These are phyloP conservation scores for Oryzaephilus surinamensis DNA, from an alignment of 1,140 invertebrate genomes.

Conservation along the genomic window DNA sequence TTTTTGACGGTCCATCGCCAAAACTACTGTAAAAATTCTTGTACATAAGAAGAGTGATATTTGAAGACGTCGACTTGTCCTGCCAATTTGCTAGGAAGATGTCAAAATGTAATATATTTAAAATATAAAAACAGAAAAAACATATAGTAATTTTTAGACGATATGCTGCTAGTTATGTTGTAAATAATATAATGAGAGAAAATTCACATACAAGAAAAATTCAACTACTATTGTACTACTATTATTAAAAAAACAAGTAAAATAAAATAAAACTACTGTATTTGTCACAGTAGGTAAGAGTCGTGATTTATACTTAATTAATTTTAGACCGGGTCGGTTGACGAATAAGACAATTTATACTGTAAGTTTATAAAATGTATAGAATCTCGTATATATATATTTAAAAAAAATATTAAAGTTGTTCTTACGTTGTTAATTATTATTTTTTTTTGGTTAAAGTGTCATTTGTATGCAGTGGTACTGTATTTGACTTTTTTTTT, in stretches of 20 bases:
- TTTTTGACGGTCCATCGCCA: no score
- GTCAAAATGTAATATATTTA: conserved; percentile 25
- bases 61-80: no score
- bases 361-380: conserved; percentile 34
- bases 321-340: conserved; percentile 25
- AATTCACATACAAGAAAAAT: no score
- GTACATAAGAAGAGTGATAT: conserved; percentile 26
- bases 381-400: conserved; percentile 31
- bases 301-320: conserved; percentile 35
- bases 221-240: no score
- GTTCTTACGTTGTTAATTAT: conserved; percentile 26
- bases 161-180: conserved; percentile 20
- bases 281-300: no score
- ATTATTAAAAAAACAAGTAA: no score
- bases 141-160: no score
- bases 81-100: no score
- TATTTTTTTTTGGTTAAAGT: conserved; percentile 16
- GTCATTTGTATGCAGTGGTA: conserved; percentile 12
- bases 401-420: conserved; percentile 26
- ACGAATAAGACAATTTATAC: conserved; percentile 28
- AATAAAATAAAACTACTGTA: no score
- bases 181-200: conserved; percentile 21
- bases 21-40: no score
- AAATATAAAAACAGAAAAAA: no score
- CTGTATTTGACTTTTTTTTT: conserved; percentile 11